A percentile compares a stretch with the other conserved stretches of the same genome.
phyloP scores from a whole-genome alignment of 2,797 vertebrate species.

The Crax fasciolata region DNA sequence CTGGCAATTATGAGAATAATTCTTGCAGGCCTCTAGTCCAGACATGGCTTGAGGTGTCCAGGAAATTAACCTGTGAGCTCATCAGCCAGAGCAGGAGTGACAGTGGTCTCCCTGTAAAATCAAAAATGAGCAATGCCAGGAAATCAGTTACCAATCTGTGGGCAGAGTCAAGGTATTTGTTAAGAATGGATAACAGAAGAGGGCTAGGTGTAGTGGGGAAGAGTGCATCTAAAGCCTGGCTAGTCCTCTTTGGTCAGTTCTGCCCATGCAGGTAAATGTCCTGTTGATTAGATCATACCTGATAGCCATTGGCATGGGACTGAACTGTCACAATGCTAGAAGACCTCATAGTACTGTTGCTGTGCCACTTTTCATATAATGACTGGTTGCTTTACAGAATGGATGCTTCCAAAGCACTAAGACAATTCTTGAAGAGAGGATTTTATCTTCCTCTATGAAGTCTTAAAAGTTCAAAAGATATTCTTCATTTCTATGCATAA shows the following conservation, averaged over 20 bases:
- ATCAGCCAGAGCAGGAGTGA: not conserved
- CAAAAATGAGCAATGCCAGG: not conserved
- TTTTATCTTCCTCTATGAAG: not conserved
- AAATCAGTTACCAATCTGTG: not conserved
- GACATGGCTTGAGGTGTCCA: not conserved
- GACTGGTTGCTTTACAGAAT: not conserved
- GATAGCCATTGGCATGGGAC: not conserved
- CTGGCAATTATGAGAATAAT: not conserved
- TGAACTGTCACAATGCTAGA: not conserved
- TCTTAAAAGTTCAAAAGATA: not conserved
- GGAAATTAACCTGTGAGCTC: not conserved
- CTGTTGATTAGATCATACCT: not conserved
- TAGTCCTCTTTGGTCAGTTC: not conserved
- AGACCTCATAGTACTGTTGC: not conserved
- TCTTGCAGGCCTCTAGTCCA: not conserved
- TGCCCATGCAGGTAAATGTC: not conserved
- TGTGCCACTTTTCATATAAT: not conserved
- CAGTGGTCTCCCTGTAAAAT: not conserved
- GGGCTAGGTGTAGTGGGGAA: not conserved
- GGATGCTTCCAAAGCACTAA: not conserved
- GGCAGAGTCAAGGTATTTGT: not conserved
- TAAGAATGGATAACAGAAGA: not conserved
- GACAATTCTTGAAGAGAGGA: not conserved
- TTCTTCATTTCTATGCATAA: not conserved
- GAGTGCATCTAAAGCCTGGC: not conserved